Evolutionary conservation across 2,113 vertebrate species (phyloP), one percentile per base, ranked within the genome.

Genomic region (Clupea harengus): DNA sequence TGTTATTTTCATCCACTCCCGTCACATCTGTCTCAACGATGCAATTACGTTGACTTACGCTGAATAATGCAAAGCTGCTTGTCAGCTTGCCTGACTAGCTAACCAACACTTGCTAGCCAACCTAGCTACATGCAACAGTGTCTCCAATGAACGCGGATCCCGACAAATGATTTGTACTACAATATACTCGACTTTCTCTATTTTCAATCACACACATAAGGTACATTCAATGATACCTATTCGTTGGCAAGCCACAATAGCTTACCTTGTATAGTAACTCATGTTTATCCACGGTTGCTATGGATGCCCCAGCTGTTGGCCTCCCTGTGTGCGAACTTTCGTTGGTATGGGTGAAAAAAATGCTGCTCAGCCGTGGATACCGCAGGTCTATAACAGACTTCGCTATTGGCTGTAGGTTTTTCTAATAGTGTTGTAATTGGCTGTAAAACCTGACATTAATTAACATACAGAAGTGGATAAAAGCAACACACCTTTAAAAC

Each of bases 281-380:
- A 96, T 96, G 93, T 95, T 95, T 94, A 92, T 93, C 91, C 91
- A 60, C 92, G 89, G 95, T 95, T 96, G 93, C 94, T 93, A 96
- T 91, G 94, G 93, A 84, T 93, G 87, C 89, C 87, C 85, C 92
- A 89, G 90, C 89, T 87, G 90, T 83, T 80, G 86, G 81, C 91
- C 90, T 92, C 92, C 85, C 88, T 90, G 90, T 80, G 67, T 75
- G 67, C 67, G 67, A 88, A 82, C 89, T 90, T 90, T 91, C 57
- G 87, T 75, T 75, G 89, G 82, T 84, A 86, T 45, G 78, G 60
- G 81, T 25, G 86, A 82, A 91, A 88, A 49, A 88, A 85, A 45
- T 13, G 90, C 88, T 88, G 82, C 87, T 82, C 89, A 72, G 85
- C 91, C 92, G 84, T 94, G 88, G 93, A 92, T 91, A 94, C 91